phyloP scores from a whole-genome alignment of 2,113 vertebrate species.

The Sylvilagus bachmani region DNA sequence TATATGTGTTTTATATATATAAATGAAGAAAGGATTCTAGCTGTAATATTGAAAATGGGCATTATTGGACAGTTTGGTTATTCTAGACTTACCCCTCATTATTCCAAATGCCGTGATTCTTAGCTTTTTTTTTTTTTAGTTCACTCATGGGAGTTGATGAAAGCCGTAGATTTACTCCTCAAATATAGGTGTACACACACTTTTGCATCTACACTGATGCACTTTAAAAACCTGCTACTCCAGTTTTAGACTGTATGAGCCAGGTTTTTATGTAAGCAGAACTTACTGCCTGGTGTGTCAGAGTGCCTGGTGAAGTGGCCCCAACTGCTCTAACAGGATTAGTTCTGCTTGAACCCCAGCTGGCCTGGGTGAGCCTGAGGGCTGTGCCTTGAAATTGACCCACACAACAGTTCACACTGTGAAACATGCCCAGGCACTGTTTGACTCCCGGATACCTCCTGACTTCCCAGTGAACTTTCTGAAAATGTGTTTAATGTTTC shows the following conservation, averaged over 20 bases:
- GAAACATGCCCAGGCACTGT: neutral
- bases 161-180: neutral
- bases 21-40: neutral
- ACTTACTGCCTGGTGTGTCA: neutral
- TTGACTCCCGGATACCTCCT: neutral
- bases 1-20: neutral
- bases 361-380: neutral
- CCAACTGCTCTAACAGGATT: neutral
- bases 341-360: neutral
- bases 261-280: constrained; percentile 13
- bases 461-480: constrained; percentile 48
- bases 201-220: neutral
- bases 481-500: constrained; percentile 18
- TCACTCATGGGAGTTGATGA: constrained; percentile 37
- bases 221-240: constrained; percentile 19
- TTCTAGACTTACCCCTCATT: neutral
- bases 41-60: neutral
- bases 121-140: neutral
- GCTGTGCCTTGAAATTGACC: constrained; percentile 12
- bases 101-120: neutral
- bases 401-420: neutral
- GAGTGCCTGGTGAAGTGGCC: neutral
- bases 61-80: neutral
- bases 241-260: neutral
- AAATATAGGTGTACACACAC: neutral